Evolutionary conservation across 2,888 invertebrate species (phyloP), one percentile per base, ranked within the genome.

Genomic region (Nemurella pictetii): DNA sequence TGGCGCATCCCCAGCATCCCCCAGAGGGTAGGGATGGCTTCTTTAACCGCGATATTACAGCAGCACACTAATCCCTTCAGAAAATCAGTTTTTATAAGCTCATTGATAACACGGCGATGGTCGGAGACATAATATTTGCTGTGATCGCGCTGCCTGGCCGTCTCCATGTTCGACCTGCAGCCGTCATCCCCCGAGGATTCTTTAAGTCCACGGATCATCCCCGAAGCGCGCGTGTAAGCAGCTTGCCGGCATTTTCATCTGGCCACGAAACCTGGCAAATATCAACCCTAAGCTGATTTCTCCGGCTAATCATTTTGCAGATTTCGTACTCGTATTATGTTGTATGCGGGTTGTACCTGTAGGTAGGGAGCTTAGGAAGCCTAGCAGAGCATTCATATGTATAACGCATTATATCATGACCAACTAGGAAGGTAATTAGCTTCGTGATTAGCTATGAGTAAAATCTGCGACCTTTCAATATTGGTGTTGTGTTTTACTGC

Each of bases 1-100:
- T 55, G 2, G 9, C 55, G 55, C 20, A 15, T 55, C 55, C 15
- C 55, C 1, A 20, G 9, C 55, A 12, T 55, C 55, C 55, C n/a
- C 55, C 55, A 55, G 55, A 55, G 55, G 55, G 55, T 20, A 32
- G 9, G 9, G 55, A 55, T 55, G 55, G 55, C 55, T 75, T 75
- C 75, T 75, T 75, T 75, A 75, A 75, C 29, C 25, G 75, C 29
- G 29, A 75, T 4, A 75, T 28, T 75, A 75, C 29, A 2, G 20
- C 75, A 30, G 20, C 75, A 30, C 86, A 83, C 86, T 86, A 86
- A 86, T 86, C 86, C 55, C 55, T 86, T 72, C 83, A 84, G 85
- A 85, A 86, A 86, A 86, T 86, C 86, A 86, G 86, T 86, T 86
- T 86, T 86, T 85, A 85, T 86, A 85, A 86, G 86, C 86, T 85